These are phyloP conservation scores for Lepidurus arcticus DNA, from an alignment of 1,140 invertebrate species.

Conservation along the genomic window DNA sequence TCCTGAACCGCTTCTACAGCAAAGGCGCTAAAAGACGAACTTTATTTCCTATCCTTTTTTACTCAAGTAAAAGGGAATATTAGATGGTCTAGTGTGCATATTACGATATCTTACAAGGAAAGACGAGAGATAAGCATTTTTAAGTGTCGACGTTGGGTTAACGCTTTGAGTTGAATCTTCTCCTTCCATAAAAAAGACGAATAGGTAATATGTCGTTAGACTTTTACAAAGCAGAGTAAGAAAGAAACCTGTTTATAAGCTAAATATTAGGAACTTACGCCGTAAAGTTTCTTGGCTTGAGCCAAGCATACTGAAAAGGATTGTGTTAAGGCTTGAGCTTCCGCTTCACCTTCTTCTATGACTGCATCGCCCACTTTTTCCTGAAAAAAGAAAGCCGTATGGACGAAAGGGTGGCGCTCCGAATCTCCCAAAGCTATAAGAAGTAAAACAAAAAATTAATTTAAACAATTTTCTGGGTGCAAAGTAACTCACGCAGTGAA, in stretches of 20 bases:
- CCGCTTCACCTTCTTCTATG: not conserved
- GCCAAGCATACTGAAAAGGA: constrained; percentile 61
- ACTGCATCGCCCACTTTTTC: constrained; percentile 47
- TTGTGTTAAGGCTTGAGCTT: constrained; percentile 52
- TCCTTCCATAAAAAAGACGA: too few relatives aligned
- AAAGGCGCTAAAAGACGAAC: too few relatives aligned
- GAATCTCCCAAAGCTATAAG: constrained; percentile 7
- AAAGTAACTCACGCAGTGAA: constrained; percentile 61
- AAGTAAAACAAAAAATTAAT: constrained; percentile 22
- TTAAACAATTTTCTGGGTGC: constrained; percentile 18
- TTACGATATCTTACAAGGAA: too few relatives aligned
- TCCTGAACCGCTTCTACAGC: too few relatives aligned
- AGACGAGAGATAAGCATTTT: too few relatives aligned
- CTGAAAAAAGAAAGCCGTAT: constrained; percentile 67
- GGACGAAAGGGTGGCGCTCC: constrained; percentile 45
- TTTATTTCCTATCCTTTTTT: too few relatives aligned
- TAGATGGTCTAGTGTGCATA: too few relatives aligned
- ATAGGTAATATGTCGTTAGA: too few relatives aligned
- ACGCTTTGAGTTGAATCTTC: not conserved
- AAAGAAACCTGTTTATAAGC: not conserved
- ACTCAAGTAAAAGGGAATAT: too few relatives aligned
- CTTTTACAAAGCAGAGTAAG: too few relatives aligned
- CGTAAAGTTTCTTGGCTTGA: constrained; percentile 64
- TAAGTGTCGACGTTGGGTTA: too few relatives aligned
- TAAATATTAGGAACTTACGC: constrained; percentile 48